Conservation (phyloP, 1,140 invertebrate genomes). For the Antheraea mylitta region DNA sequence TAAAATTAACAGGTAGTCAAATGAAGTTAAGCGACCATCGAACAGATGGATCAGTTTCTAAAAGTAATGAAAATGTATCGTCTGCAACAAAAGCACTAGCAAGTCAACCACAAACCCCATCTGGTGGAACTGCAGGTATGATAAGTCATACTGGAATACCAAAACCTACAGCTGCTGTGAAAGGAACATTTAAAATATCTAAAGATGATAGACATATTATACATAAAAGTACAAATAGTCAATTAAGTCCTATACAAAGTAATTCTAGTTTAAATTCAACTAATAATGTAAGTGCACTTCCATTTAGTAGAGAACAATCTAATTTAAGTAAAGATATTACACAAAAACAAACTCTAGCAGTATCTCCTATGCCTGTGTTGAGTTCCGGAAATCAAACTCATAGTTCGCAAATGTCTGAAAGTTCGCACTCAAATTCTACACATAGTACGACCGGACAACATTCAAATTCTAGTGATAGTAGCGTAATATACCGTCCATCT, state of each 20-base stretch:
- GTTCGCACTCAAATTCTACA: slow-evolving; percentile 80
- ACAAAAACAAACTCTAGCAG: slow-evolving; percentile 83
- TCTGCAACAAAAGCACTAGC: slow-evolving; percentile 38
- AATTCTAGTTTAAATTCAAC: slow-evolving; percentile 80
- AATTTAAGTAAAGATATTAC: slow-evolving; percentile 74
- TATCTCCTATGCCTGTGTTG: slow-evolving; percentile 86
- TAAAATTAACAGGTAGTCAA: slow-evolving; percentile 73
- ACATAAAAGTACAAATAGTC: slow-evolving; percentile 72
- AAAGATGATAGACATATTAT: slow-evolving; percentile 73
- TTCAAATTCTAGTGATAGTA: slow-evolving; percentile 84
- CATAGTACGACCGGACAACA: slow-evolving; percentile 82
- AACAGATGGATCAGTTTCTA: slow-evolving; percentile 44
- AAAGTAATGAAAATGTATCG: slow-evolving; percentile 41
- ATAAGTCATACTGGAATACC: slow-evolving; percentile 86
- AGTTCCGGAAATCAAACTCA: slow-evolving; percentile 61
- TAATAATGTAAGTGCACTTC: slow-evolving; percentile 68
- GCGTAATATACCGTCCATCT: slow-evolving; percentile 84
- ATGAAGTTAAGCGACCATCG: slow-evolving; percentile 63
- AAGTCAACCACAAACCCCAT: slow-evolving; percentile 47
- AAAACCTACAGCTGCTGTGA: slow-evolving; percentile 93
- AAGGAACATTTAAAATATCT: slow-evolving; percentile 88
- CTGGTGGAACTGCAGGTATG: slow-evolving; percentile 43
- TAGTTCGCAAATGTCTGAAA: slow-evolving; percentile 78
- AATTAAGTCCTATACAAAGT: slow-evolving; percentile 78
- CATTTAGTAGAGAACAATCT: slow-evolving; percentile 75